Conservation (phyloP, 1,140 invertebrate genomes). For the Brachionus paranguensis region DNA sequence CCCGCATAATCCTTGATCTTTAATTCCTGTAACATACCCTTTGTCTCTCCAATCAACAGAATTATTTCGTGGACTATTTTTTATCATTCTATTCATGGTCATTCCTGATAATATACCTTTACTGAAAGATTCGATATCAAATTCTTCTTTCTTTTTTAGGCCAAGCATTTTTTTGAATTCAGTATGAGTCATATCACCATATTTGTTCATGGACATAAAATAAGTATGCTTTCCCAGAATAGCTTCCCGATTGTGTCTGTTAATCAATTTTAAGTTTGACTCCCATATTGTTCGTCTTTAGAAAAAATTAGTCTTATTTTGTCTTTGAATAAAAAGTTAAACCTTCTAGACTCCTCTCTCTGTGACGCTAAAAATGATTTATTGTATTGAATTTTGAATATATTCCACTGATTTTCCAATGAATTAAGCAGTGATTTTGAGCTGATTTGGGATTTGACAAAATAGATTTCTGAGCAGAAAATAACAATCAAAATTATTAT, state of each 20-base stretch:
- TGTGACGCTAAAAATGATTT: neutral
- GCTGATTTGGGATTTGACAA: neutral
- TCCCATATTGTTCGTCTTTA: neutral
- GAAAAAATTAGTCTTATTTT: neutral
- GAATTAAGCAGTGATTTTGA: neutral
- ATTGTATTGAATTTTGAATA: neutral
- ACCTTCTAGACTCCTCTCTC: neutral
- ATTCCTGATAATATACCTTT: neutral
- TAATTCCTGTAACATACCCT: constrained; percentile 4
- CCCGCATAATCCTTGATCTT: constrained; percentile 22
- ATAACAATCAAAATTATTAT: too few relatives aligned
- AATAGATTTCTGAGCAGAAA: too few relatives aligned
- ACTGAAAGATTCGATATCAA: neutral
- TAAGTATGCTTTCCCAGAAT: neutral
- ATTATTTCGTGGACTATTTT: neutral
- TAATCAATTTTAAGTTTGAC: neutral
- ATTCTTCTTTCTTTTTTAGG: neutral
- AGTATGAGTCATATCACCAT: constrained; percentile 22
- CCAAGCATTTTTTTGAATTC: neutral
- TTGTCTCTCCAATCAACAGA: constrained; percentile 33
- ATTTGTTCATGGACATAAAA: constrained; percentile 2
- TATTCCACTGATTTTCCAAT: constrained; percentile 8
- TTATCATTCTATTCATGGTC: neutral
- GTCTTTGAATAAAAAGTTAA: neutral
- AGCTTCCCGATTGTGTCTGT: neutral